Percentiles rank a stretch among this genome's conserved stretches.
phyloP scores from a whole-genome alignment of 2,797 vertebrate species.

The Ctenopoma multispine region DNA sequence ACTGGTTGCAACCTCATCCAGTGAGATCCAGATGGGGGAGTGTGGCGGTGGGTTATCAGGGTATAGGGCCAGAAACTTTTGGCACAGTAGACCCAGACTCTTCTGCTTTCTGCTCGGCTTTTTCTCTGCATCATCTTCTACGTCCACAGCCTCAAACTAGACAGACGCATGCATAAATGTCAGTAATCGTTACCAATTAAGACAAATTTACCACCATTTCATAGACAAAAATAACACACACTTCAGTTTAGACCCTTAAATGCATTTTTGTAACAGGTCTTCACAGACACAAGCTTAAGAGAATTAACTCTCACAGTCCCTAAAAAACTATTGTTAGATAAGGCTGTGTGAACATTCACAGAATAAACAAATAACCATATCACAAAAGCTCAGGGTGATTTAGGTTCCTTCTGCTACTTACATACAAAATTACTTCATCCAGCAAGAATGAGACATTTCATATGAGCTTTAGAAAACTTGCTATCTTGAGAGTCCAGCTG shows the following conservation, averaged over 20 bases:
- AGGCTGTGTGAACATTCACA: slow-evolving; percentile 2
- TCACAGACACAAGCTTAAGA: neutral
- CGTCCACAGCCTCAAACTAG: slow-evolving; percentile 84
- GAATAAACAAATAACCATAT: slow-evolving; percentile 19
- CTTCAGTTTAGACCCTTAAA: neutral
- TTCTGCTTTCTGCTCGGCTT: slow-evolving; percentile 96
- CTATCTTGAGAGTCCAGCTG: slow-evolving; percentile 8
- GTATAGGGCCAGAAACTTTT: slow-evolving; percentile 95
- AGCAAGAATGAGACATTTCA: neutral
- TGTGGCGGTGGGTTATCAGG: slow-evolving; percentile 90
- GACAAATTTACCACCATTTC: neutral
- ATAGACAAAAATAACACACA: too few relatives aligned
- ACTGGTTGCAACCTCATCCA: slow-evolving; percentile 92
- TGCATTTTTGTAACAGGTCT: neutral
- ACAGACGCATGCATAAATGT: neutral
- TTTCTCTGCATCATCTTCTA: slow-evolving; percentile 89
- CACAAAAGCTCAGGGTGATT: slow-evolving; percentile 1
- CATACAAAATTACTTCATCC: neutral
- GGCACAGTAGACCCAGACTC: slow-evolving; percentile 94
- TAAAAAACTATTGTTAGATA: neutral
- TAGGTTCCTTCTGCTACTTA: neutral
- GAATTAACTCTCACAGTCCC: neutral
- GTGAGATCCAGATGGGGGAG: slow-evolving; percentile 90
- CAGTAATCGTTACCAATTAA: too few relatives aligned
- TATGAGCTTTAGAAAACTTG: slow-evolving; percentile 10